A percentile compares a stretch with the other conserved stretches of the same genome.
phyloP scores from a whole-genome alignment of 2,113 vertebrate species.

The Ochotona curzoniae region DNA sequence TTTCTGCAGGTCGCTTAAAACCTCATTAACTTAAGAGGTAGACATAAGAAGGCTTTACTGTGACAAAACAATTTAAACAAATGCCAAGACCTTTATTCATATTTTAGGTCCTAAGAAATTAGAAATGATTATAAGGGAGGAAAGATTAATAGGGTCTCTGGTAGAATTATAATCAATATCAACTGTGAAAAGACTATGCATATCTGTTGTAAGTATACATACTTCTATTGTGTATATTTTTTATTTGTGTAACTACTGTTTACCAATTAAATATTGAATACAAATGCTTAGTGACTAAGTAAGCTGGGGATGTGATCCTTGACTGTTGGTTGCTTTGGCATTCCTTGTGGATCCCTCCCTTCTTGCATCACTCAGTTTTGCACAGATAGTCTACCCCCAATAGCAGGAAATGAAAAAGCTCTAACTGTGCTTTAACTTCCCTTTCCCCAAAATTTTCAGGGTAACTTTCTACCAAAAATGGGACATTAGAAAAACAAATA shows the following conservation, averaged over 20 bases:
- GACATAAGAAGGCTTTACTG: background rate
- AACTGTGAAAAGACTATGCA: background rate
- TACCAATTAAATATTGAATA: conserved; percentile 18
- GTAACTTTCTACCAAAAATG: background rate
- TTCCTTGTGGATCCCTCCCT: background rate
- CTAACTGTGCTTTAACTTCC: background rate
- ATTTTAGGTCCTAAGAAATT: conserved; percentile 40
- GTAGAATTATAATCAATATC: conserved; percentile 5
- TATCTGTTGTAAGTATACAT: background rate
- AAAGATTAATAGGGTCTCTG: background rate
- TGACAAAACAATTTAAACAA: background rate
- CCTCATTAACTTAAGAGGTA: background rate
- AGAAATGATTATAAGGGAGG: conserved; percentile 12
- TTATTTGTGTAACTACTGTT: conserved; percentile 17
- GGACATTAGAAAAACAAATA: background rate
- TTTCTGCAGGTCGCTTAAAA: background rate
- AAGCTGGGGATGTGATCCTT: background rate
- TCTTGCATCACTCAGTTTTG: background rate
- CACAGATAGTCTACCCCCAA: background rate
- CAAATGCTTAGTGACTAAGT: no score
- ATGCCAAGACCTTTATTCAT: background rate
- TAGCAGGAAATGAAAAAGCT: background rate
- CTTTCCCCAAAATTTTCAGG: background rate
- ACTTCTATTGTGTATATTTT: background rate
- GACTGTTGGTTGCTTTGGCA: background rate